These are phyloP conservation scores for Sphecodes monilicornis DNA, from an alignment of 2,888 invertebrate genomes.

Conservation along the genomic window DNA sequence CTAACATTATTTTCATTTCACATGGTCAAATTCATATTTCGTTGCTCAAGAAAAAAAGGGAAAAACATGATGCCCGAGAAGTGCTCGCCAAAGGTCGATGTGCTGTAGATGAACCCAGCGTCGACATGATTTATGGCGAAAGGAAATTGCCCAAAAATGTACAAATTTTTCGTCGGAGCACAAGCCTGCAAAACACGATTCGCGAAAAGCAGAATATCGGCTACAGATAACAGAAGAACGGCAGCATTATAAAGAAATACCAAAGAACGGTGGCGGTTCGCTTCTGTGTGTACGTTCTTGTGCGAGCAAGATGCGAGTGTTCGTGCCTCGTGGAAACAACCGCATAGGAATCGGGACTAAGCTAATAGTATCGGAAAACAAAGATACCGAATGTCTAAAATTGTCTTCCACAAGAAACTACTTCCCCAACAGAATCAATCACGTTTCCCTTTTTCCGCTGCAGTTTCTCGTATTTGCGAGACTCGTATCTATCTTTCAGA, in stretches of 20 bases:
- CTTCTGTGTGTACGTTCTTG: constrained; percentile 16
- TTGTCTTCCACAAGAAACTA: constrained; percentile 63
- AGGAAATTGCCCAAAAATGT: constrained; percentile 73
- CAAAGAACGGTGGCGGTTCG: constrained; percentile 32
- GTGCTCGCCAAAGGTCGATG: constrained; percentile 55
- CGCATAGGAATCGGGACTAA: constrained; percentile 45
- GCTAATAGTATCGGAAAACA: constrained; percentile 49
- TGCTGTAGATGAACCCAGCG: constrained; percentile 62
- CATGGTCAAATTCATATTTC: constrained; percentile 55
- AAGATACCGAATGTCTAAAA: constrained; percentile 41
- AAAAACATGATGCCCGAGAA: constrained; percentile 54
- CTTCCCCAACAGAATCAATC: constrained; percentile 68
- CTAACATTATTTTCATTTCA: not conserved
- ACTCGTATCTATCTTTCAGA: constrained; percentile 37
- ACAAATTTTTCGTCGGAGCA: constrained; percentile 69
- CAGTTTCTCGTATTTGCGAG: constrained; percentile 36
- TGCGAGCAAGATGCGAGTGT: constrained; percentile 14
- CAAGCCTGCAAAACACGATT: constrained; percentile 67
- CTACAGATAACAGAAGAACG: constrained; percentile 62
- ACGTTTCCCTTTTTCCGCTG: constrained; percentile 53
- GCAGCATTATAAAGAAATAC: constrained; percentile 50
- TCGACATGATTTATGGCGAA: constrained; percentile 72
- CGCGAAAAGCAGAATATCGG: constrained; percentile 63
- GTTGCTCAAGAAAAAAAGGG: constrained; percentile 34
- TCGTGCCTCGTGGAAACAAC: constrained; percentile 42